phyloP scores from a whole-genome alignment of 2,888 invertebrate genomes.

The Lepidonotus clava region DNA sequence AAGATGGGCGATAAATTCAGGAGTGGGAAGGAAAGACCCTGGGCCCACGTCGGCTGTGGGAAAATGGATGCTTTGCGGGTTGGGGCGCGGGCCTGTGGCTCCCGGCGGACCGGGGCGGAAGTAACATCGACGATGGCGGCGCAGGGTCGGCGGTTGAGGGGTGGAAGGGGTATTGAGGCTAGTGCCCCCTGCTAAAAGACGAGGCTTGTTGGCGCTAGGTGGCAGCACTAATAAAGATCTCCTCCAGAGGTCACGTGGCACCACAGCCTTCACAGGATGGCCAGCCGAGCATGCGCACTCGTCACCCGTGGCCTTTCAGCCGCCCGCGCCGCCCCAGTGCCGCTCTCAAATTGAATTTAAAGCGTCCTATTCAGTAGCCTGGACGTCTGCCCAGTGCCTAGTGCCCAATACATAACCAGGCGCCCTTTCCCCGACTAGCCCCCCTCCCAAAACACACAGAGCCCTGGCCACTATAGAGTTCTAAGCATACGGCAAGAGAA shows the following conservation, averaged over 20 bases:
- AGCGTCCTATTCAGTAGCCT: not conserved
- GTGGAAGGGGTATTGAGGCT: no score
- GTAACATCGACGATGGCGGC: no score
- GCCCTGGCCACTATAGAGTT: no score
- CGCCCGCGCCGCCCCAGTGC: not conserved
- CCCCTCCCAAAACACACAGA: no score
- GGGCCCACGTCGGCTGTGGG: not conserved
- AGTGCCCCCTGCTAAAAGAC: not conserved
- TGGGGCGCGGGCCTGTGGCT: not conserved
- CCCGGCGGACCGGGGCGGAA: constrained; percentile 5
- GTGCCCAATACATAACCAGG: no score
- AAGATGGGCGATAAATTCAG: not conserved
- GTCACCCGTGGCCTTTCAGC: not conserved
- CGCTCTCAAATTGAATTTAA: constrained; percentile 9
- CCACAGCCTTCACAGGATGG: not conserved
- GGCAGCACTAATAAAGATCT: constrained; percentile 24
- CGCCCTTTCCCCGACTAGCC: no score
- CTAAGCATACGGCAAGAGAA: no score
- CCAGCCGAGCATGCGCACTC: not conserved
- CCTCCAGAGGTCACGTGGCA: not conserved
- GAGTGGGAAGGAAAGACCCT: not conserved
- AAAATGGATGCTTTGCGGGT: not conserved
- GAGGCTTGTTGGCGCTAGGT: not conserved
- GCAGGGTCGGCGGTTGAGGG: no score
- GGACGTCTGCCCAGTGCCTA: no score